Evolutionary conservation across 1,140 invertebrate genomes (phyloP).

Genomic region (Mycetomoellerius zeteki): DNA sequence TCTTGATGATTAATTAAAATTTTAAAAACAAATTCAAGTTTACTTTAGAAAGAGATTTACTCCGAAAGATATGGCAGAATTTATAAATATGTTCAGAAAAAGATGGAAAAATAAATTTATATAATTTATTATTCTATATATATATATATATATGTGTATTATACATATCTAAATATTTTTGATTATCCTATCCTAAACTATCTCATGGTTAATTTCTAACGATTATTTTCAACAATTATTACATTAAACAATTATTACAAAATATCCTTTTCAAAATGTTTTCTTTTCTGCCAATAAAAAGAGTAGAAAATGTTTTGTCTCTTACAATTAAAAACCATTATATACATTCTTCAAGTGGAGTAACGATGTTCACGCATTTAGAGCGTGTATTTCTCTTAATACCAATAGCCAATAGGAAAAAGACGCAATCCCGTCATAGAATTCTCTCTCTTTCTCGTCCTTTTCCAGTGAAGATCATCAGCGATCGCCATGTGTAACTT

Average conservation of each 20-base stretch:
- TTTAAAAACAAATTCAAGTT: background rate
- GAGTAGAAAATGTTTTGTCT: too few species aligned
- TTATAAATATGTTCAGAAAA: background rate
- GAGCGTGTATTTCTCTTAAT: background rate
- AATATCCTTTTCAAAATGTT: too few species aligned
- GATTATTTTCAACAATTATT: too few species aligned
- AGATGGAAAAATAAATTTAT: background rate
- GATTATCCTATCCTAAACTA: too few species aligned
- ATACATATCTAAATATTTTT: too few species aligned
- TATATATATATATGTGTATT: too few species aligned
- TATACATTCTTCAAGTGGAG: too few species aligned
- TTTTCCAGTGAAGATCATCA: constrained; percentile 52
- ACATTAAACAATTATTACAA: too few species aligned
- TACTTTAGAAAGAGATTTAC: background rate
- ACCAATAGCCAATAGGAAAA: background rate
- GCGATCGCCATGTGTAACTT: constrained; percentile 70
- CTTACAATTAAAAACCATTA: too few species aligned
- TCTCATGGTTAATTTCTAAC: too few species aligned
- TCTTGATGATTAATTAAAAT: background rate
- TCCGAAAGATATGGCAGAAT: background rate
- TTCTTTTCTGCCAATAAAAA: too few species aligned
- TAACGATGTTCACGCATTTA: background rate
- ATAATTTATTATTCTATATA: too few species aligned
- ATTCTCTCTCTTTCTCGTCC: constrained; percentile 50
- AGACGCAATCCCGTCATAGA: constrained; percentile 60